Conservation (phyloP, 2,113 vertebrate genomes). For the Pluvianellus socialis region DNA sequence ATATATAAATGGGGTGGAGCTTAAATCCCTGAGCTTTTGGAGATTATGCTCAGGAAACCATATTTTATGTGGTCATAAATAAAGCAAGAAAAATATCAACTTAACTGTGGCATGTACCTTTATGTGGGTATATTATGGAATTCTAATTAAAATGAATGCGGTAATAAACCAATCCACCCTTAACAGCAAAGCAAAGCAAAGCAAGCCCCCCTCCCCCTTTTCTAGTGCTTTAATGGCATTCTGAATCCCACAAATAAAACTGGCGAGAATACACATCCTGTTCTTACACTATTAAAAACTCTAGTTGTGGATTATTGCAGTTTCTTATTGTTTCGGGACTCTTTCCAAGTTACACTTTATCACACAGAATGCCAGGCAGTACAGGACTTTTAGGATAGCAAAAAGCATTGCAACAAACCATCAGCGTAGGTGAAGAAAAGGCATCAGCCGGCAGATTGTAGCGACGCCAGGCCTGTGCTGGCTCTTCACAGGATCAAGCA, state of each 20-base stretch:
- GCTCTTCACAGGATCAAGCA: not conserved
- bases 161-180: conserved; percentile 58
- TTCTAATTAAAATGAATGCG: conserved; percentile 66
- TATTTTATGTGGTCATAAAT: conserved; percentile 72
- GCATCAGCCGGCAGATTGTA: not conserved
- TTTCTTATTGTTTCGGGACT: conserved; percentile 57
- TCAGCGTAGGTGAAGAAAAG: not conserved
- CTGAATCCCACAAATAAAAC: conserved; percentile 66
- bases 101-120: conserved; percentile 51
- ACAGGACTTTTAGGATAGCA: not conserved
- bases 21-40: conserved; percentile 55
- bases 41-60: conserved; percentile 67
- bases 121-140: conserved; percentile 67
- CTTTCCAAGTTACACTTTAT: conserved; percentile 54
- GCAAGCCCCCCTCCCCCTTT: not conserved
- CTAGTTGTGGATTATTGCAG: conserved; percentile 35
- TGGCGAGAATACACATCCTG: conserved; percentile 50
- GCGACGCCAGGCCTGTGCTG: rapidly evolving
- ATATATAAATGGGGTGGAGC: conserved; percentile 58
- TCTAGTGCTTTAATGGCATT: conserved; percentile 32
- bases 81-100: conserved; percentile 66
- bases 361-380: not conserved
- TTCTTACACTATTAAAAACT: conserved; percentile 16
- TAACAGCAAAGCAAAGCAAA: conserved; percentile 28
- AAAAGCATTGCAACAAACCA: not conserved